Evolutionary conservation across 2,797 vertebrate genomes (phyloP).

Genomic region (Sphenopsis melanotis): DNA sequence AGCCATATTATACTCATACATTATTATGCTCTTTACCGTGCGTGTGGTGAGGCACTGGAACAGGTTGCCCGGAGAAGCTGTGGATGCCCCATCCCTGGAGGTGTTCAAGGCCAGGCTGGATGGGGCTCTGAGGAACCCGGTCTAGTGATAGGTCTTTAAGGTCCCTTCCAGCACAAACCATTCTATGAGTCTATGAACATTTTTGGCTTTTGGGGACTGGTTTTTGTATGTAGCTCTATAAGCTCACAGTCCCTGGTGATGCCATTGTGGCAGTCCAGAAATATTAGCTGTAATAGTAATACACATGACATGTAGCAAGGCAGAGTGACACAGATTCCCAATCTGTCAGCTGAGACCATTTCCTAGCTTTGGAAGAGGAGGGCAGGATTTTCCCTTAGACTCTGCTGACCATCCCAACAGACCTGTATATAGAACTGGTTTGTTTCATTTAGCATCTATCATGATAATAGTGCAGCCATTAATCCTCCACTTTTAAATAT

Average conservation of each 20-base stretch:
- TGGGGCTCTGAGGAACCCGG: neutral
- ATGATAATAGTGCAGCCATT: neutral
- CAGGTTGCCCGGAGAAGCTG: neutral
- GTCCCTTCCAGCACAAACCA: neutral
- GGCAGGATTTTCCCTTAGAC: neutral
- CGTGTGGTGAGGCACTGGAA: neutral
- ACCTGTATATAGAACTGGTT: neutral
- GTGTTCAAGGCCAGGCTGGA: neutral
- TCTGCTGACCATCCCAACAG: neutral
- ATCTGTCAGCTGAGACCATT: fast-evolving
- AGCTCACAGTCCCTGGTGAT: neutral
- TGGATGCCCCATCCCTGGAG: neutral
- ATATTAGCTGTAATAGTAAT: neutral
- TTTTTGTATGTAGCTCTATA: neutral
- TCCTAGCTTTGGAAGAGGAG: neutral
- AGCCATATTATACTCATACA: neutral
- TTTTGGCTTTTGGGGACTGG: neutral
- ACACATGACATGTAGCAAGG: neutral
- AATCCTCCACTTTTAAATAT: neutral
- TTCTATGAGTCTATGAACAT: neutral
- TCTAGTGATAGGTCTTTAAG: neutral
- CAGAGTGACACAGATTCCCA: neutral
- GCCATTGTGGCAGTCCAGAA: neutral
- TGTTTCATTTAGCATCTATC: neutral
- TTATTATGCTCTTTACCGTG: neutral